Evolutionary conservation across 2,113 vertebrate genomes (phyloP).

Genomic region (Glaucidium brasilianum): DNA sequence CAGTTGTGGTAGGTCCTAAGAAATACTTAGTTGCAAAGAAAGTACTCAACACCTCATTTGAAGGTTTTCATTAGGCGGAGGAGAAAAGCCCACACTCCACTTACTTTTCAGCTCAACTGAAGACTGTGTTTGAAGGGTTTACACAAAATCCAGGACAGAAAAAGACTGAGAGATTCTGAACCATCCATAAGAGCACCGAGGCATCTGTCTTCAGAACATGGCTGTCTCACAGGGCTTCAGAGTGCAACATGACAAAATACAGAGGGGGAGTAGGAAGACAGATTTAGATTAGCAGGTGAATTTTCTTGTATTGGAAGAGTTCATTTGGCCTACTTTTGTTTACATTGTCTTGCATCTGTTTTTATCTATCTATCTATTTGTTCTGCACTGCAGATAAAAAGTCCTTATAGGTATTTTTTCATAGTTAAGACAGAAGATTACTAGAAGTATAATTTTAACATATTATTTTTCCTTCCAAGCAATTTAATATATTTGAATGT

Average conservation of each 20-base stretch:
- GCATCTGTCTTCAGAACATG: not conserved
- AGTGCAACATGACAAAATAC: not conserved
- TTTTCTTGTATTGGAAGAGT: not conserved
- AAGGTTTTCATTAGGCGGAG: not conserved
- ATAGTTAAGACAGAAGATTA: not conserved
- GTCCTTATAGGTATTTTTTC: rapidly evolving
- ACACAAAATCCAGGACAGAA: not conserved
- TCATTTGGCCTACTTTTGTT: not conserved
- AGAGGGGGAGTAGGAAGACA: not conserved
- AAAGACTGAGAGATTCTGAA: not conserved
- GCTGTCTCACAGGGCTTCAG: not conserved
- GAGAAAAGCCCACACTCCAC: rapidly evolving
- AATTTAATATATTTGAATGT: not conserved
- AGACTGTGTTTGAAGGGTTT: not conserved
- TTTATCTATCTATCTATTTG: not conserved
- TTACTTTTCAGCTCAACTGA: not conserved
- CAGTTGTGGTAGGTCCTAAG: not conserved
- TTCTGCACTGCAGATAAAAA: not conserved
- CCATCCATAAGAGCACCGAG: rapidly evolving
- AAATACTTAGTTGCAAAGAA: not conserved
- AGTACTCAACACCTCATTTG: not conserved
- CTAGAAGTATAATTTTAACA: not conserved
- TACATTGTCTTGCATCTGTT: not conserved
- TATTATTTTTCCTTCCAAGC: not conserved
- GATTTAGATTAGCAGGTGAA: not conserved